Percentiles rank a stretch among this genome's conserved stretches.
These are phyloP conservation scores for Thelaira solivaga DNA, from an alignment of 2,888 invertebrate genomes.

Conservation along the genomic window DNA sequence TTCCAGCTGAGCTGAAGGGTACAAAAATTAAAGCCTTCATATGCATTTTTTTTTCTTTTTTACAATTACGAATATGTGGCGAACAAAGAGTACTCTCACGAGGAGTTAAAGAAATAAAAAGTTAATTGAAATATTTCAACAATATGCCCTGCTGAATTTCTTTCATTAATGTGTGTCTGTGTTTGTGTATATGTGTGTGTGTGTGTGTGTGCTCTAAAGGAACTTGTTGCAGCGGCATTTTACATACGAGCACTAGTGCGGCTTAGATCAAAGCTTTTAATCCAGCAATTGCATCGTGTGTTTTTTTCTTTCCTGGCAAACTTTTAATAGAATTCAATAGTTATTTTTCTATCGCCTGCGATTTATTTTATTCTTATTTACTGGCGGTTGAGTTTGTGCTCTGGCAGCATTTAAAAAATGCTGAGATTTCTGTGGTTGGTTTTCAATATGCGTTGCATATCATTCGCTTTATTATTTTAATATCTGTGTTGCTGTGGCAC, in stretches of 20 bases:
- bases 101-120: conserved; percentile 58
- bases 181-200: background rate
- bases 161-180: conserved; percentile 33
- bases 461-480: conserved; percentile 23
- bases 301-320: conserved; percentile 46
- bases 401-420: background rate
- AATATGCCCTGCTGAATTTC: conserved; percentile 65
- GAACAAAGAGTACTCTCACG: background rate
- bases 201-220: conserved; percentile 2
- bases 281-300: conserved; percentile 44
- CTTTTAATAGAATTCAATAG: conserved; percentile 75
- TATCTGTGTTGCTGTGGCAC: conserved; percentile 21
- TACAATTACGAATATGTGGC: background rate
- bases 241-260: conserved; percentile 56
- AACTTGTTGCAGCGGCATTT: conserved; percentile 67
- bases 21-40: too few species aligned
- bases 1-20: too few species aligned
- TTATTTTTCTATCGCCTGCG: conserved; percentile 75
- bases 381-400: conserved; percentile 51
- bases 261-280: conserved; percentile 43
- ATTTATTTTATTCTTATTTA: conserved; percentile 72
- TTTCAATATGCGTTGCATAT: conserved; percentile 57
- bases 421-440: conserved; percentile 31
- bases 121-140: conserved; percentile 76
- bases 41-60: conserved; percentile 17